These are phyloP conservation scores for Panagrolaimus sp. DNA, from an alignment of 1,140 invertebrate species.

Conservation along the genomic window DNA sequence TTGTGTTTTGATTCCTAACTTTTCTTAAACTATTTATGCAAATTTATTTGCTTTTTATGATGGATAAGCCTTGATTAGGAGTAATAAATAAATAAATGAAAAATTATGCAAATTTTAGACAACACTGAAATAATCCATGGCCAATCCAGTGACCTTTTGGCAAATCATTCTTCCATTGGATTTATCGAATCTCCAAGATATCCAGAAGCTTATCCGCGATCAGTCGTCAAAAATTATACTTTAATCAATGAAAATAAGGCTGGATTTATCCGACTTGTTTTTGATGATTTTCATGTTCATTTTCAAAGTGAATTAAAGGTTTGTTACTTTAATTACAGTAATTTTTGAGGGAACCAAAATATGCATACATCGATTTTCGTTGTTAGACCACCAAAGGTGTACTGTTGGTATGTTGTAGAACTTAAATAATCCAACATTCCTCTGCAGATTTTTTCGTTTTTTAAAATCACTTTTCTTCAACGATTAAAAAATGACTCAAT, in stretches of 20 bases:
- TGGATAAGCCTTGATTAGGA: no score
- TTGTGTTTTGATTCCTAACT: conserved; percentile 5
- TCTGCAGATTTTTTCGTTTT: not conserved
- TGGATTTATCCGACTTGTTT: conserved; percentile 41
- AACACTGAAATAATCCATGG: conserved; percentile 27
- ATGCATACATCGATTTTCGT: no score
- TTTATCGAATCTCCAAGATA: conserved; percentile 42
- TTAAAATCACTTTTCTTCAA: no score
- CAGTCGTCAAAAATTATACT: conserved; percentile 39
- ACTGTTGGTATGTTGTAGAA: no score
- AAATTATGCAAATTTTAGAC: conserved; percentile 14
- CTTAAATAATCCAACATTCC: not conserved
- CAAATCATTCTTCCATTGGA: conserved; percentile 31
- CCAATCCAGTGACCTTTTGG: conserved; percentile 18
- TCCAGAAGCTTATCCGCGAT: conserved; percentile 37
- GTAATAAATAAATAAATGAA: no score
- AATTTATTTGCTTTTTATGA: not conserved
- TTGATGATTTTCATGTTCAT: conserved; percentile 47
- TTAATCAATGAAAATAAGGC: conserved; percentile 34
- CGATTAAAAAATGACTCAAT: no score
- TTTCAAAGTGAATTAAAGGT: conserved; percentile 45
- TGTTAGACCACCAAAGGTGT: no score
- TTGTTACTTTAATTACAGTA: not conserved
- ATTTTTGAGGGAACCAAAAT: not conserved
- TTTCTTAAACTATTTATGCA: conserved; percentile 12